Evolutionary conservation across 1,140 invertebrate genomes (phyloP).

Genomic region (Apocrypta bakeri): DNA sequence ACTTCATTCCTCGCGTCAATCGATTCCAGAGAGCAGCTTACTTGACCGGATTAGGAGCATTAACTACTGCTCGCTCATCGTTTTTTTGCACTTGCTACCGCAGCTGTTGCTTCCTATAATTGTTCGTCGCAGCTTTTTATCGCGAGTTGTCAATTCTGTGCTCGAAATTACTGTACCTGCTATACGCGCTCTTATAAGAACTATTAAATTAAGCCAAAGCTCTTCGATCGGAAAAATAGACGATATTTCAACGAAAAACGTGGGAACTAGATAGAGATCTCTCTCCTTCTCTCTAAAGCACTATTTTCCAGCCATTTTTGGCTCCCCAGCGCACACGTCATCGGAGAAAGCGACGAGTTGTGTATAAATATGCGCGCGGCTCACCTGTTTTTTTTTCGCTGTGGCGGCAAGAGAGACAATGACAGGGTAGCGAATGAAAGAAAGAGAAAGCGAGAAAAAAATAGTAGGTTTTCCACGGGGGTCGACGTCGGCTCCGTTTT

Average conservation of each 20-base stretch:
- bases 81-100: neutral
- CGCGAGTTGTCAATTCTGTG: neutral
- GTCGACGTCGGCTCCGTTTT: neutral
- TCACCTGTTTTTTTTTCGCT: slow-evolving; percentile 42
- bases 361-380: neutral
- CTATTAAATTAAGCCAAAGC: neutral
- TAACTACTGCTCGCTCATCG: neutral
- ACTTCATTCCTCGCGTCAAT: slow-evolving; percentile 1
- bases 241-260: neutral
- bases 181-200: too few relatives aligned
- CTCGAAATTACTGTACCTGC: neutral
- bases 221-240: neutral
- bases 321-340: neutral
- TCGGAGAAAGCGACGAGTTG: neutral
- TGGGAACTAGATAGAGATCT: neutral
- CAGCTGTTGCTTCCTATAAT: neutral
- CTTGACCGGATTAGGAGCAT: neutral
- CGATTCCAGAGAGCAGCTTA: neutral
- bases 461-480: neutral
- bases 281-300: neutral
- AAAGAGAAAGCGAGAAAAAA: neutral
- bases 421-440: slow-evolving; percentile 13
- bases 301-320: neutral
- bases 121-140: neutral
- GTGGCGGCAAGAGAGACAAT: slow-evolving; percentile 8